phyloP scores from a whole-genome alignment of 2,888 invertebrate species.

The Agonopterix alstromeriana region DNA sequence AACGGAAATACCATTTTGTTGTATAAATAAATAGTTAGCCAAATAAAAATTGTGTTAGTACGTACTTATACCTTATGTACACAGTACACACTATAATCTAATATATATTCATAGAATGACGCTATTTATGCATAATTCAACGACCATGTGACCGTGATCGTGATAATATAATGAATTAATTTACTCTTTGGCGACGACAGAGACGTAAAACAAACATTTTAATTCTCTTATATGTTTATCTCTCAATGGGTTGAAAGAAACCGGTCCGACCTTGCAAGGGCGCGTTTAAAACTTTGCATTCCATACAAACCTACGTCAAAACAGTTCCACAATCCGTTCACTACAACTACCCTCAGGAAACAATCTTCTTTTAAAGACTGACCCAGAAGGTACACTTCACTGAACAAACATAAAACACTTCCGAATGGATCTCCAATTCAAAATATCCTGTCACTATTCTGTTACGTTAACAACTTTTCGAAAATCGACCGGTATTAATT shows the following conservation, averaged over 20 bases:
- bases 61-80: too few relatives aligned
- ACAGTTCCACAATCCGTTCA: slow-evolving; percentile 10
- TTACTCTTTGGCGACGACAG: neutral
- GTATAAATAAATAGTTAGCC: too few relatives aligned
- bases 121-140: neutral
- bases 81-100: too few relatives aligned
- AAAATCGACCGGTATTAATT: slow-evolving; percentile 16
- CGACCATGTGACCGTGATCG: neutral
- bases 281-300: neutral
- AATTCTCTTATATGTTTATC: neutral
- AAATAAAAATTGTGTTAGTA: too few relatives aligned
- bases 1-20: too few relatives aligned
- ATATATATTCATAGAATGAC: neutral
- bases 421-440: slow-evolving; percentile 1
- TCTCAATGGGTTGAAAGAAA: neutral
- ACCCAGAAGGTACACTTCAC: slow-evolving; percentile 26
- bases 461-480: slow-evolving; percentile 13
- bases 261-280: slow-evolving; percentile 12
- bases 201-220: neutral
- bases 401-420: slow-evolving; percentile 8
- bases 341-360: slow-evolving; percentile 25
- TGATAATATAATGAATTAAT: neutral
- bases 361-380: slow-evolving; percentile 32
- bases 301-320: slow-evolving; percentile 14
- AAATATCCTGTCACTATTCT: neutral